Percentiles rank a stretch among this genome's conserved stretches.
Conservation (phyloP, 2,888 invertebrate genomes). For the Papilio demoleus region DNA sequence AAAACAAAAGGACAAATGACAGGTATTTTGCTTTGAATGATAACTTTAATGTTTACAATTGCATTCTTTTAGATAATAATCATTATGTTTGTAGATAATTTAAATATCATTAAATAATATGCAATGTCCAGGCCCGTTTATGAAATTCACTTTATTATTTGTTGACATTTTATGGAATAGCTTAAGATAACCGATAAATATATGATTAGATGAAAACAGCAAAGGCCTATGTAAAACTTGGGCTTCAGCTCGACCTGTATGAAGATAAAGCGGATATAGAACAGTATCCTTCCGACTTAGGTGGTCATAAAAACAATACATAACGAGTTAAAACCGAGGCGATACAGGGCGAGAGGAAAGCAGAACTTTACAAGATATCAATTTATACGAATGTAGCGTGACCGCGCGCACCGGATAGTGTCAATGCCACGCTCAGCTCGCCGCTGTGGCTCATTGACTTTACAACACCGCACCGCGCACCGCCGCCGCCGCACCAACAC, state of each 20-base stretch:
- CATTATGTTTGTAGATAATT: slow-evolving; percentile 41
- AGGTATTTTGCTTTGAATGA: slow-evolving; percentile 24
- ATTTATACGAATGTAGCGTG: slow-evolving; percentile 32
- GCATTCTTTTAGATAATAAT: slow-evolving; percentile 44
- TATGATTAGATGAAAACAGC: background rate
- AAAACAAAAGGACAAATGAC: slow-evolving; percentile 25
- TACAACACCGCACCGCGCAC: slow-evolving; percentile 46
- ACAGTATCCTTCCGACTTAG: background rate
- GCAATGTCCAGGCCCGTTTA: background rate
- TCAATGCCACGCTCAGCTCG: slow-evolving; percentile 51
- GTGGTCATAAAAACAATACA: slow-evolving; percentile 1
- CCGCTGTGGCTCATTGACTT: slow-evolving; percentile 47
- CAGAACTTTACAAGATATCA: slow-evolving; percentile 25
- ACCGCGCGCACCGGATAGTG: slow-evolving; percentile 51
- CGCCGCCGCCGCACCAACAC: slow-evolving; percentile 44
- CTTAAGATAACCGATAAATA: background rate
- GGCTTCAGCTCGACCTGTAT: background rate
- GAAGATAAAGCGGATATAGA: background rate
- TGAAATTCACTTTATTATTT: background rate
- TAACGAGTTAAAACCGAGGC: background rate
- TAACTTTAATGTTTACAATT: slow-evolving; percentile 18
- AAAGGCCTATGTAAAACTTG: background rate
- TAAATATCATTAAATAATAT: slow-evolving; percentile 7
- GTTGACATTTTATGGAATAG: too few species aligned
- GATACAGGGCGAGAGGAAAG: slow-evolving; percentile 1